These are phyloP conservation scores for Augochlora pura DNA, from an alignment of 1,140 invertebrate genomes.

Conservation along the genomic window DNA sequence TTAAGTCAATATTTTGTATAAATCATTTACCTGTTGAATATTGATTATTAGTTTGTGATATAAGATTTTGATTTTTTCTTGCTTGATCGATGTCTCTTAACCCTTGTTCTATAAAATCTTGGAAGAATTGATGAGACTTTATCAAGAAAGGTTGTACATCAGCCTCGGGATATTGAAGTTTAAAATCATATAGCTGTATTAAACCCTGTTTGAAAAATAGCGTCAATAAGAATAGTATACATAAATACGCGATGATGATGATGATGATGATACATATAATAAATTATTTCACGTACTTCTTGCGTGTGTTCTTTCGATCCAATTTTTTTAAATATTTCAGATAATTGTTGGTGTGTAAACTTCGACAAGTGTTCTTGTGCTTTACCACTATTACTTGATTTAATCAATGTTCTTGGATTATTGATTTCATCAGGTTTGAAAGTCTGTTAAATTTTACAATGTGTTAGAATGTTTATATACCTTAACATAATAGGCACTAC, in stretches of 20 bases:
- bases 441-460: slow-evolving; percentile 70
- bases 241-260: no score
- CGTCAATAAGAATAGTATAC: no score
- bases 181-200: slow-evolving; percentile 93
- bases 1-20: slow-evolving; percentile 11
- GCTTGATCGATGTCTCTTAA: slow-evolving; percentile 89
- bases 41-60: slow-evolving; percentile 69
- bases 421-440: slow-evolving; percentile 80
- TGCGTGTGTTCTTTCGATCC: slow-evolving; percentile 93
- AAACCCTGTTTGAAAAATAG: slow-evolving; percentile 83
- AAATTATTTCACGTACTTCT: slow-evolving; percentile 80
- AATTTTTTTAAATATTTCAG: slow-evolving; percentile 95
- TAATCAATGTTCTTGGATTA: slow-evolving; percentile 75
- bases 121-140: slow-evolving; percentile 94
- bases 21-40: slow-evolving; percentile 66
- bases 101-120: slow-evolving; percentile 94
- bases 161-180: slow-evolving; percentile 93
- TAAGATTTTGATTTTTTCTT: slow-evolving; percentile 78
- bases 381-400: slow-evolving; percentile 72
- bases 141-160: slow-evolving; percentile 92
- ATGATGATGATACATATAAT: background rate
- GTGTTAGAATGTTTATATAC: slow-evolving; percentile 8
- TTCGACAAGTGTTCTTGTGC: slow-evolving; percentile 83
- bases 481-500: background rate
- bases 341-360: slow-evolving; percentile 90